These are phyloP conservation scores for Melinaea marsaeus DNA, from an alignment of 2,888 invertebrate species.

Conservation along the genomic window DNA sequence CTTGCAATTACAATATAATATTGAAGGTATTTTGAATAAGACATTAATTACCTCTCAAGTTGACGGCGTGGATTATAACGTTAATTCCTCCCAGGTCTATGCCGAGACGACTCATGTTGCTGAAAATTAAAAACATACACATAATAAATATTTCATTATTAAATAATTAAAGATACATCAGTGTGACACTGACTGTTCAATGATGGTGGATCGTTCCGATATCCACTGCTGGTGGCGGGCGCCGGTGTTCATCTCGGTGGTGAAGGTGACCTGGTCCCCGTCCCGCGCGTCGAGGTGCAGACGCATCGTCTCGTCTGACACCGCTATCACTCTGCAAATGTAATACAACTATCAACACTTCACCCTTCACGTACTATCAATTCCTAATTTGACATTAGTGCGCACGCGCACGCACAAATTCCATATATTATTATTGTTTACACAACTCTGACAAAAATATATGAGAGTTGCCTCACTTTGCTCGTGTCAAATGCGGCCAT, in stretches of 20 bases:
- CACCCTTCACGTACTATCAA: too few relatives aligned
- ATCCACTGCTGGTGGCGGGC: slow-evolving; percentile 70
- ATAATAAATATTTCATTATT: neutral
- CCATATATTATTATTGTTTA: too few relatives aligned
- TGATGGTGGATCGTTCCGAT: slow-evolving; percentile 70
- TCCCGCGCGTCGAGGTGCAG: slow-evolving; percentile 62
- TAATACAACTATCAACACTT: neutral
- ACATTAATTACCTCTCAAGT: slow-evolving; percentile 79
- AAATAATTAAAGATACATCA: neutral
- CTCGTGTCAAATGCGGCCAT: slow-evolving; percentile 96
- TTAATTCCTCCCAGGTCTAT: slow-evolving; percentile 84
- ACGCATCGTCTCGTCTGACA: slow-evolving; percentile 77
- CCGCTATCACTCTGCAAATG: slow-evolving; percentile 76
- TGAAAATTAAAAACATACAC: slow-evolving; percentile 48
- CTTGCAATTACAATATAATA: too few relatives aligned
- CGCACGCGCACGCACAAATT: too few relatives aligned
- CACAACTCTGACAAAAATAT: neutral
- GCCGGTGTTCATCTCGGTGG: slow-evolving; percentile 64
- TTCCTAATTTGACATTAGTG: too few relatives aligned
- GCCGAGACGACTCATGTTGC: slow-evolving; percentile 85
- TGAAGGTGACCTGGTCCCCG: slow-evolving; percentile 52
- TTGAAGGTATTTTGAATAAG: neutral
- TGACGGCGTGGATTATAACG: slow-evolving; percentile 83
- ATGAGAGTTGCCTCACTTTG: slow-evolving; percentile 77
- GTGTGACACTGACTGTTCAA: slow-evolving; percentile 73